Evolutionary conservation across 2,113 vertebrate genomes (phyloP).

Genomic region (Picathartes gymnocephalus): DNA sequence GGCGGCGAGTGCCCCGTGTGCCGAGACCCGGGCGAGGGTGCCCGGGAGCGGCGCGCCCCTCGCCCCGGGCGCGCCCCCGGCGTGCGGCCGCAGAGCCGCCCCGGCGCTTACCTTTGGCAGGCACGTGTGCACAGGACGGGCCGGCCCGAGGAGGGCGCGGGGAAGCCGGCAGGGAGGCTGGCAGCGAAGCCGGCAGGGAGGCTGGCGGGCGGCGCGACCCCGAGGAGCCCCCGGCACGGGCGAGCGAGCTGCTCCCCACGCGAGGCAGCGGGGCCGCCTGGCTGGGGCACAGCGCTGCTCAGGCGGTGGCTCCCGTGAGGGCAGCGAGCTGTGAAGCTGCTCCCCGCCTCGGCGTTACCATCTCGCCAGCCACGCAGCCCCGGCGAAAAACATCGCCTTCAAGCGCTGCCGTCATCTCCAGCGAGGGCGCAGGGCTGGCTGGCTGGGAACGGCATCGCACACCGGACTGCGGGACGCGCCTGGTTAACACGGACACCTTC

Average conservation of each 20-base stretch:
- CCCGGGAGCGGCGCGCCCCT: fast-evolving
- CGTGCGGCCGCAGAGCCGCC: neutral
- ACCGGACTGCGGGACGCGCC: neutral
- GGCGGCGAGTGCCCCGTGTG: fast-evolving
- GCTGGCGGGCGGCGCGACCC: neutral
- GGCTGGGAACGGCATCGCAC: neutral
- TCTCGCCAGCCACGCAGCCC: neutral
- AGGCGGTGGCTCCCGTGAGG: neutral
- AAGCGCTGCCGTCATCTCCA: neutral
- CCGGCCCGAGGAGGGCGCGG: neutral
- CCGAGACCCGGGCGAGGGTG: fast-evolving
- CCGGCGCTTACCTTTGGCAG: neutral
- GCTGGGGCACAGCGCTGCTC: neutral
- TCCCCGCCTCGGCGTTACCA: neutral
- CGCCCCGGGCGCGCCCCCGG: fast-evolving
- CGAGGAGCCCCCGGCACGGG: neutral
- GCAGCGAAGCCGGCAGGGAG: neutral
- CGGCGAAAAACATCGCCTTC: neutral
- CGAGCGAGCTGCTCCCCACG: neutral
- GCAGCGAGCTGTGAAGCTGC: neutral
- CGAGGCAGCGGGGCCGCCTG: neutral
- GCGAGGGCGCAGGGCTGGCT: neutral
- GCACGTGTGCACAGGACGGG: neutral
- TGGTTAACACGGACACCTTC: neutral
- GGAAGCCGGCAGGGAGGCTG: neutral